These are phyloP conservation scores for Ahaetulla prasina DNA, from an alignment of 2,113 vertebrate genomes.

Conservation along the genomic window DNA sequence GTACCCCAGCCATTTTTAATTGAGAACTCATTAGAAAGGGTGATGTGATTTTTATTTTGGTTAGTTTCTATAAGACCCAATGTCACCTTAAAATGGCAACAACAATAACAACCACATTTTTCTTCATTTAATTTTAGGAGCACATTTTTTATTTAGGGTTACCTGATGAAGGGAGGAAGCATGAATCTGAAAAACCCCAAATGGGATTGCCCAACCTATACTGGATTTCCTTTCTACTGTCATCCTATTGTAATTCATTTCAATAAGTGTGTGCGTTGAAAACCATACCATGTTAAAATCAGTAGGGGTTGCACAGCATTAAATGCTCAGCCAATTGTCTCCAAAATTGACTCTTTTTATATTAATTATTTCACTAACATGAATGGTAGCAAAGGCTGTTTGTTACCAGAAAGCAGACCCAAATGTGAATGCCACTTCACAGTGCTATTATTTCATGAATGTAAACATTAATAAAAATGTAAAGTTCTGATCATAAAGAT, in stretches of 20 bases:
- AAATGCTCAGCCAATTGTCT: not conserved
- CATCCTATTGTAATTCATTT: not conserved
- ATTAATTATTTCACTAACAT: conserved; percentile 1
- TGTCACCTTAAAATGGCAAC: conserved; percentile 41
- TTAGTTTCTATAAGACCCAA: conserved; percentile 22
- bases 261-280: not conserved
- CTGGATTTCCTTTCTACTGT: conserved; percentile 9
- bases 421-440: conserved; percentile 23
- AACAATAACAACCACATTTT: not conserved
- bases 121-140: conserved; percentile 10
- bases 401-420: not conserved
- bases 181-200: conserved; percentile 12
- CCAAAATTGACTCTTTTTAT: conserved; percentile 18
- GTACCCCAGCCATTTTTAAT: conserved; percentile 1
- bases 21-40: conserved; percentile 6
- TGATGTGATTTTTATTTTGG: not conserved
- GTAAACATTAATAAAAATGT: conserved; percentile 23
- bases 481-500: conserved; percentile 21
- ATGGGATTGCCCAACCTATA: conserved; percentile 11
- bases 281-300: not conserved
- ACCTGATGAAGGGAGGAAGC: not conserved
- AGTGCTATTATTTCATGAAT: conserved; percentile 29
- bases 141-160: conserved; percentile 33
- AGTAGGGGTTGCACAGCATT: not conserved
- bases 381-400: conserved; percentile 29